Evolutionary conservation across 2,888 invertebrate species (phyloP).

Genomic region (Embidobia sp.): DNA sequence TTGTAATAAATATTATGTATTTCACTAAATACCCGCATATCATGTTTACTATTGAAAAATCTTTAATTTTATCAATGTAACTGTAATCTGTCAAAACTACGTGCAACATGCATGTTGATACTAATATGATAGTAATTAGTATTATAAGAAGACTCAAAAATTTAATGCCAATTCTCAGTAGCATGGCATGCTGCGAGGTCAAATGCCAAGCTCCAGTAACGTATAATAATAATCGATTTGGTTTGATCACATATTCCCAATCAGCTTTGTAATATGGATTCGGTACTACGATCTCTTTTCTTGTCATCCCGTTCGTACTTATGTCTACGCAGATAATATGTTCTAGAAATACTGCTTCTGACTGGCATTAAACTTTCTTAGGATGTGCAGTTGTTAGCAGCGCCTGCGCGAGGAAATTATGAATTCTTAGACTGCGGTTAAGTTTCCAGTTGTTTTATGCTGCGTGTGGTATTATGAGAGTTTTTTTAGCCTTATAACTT

Average conservation of each 20-base stretch:
- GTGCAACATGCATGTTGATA: background rate
- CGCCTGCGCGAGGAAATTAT: too few relatives aligned
- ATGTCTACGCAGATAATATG: too few relatives aligned
- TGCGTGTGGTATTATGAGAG: too few relatives aligned
- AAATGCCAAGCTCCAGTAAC: background rate
- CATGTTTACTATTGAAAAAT: background rate
- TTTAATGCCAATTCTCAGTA: background rate
- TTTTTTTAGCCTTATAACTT: too few relatives aligned
- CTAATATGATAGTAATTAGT: background rate
- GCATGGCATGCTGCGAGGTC: background rate
- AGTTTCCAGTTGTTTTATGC: too few relatives aligned
- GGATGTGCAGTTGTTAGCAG: too few relatives aligned
- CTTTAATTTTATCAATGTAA: background rate
- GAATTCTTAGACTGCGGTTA: too few relatives aligned
- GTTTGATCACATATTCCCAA: background rate
- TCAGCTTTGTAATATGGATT: too few relatives aligned
- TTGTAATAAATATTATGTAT: background rate
- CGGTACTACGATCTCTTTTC: too few relatives aligned
- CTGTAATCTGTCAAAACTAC: background rate
- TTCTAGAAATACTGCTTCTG: too few relatives aligned
- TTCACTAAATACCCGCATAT: background rate
- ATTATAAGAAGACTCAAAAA: background rate
- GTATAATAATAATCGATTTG: background rate
- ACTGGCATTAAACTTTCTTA: too few relatives aligned
- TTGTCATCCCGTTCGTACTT: too few relatives aligned